Conservation (phyloP, 2,888 invertebrate genomes). For the Drosophila bunnanda region DNA sequence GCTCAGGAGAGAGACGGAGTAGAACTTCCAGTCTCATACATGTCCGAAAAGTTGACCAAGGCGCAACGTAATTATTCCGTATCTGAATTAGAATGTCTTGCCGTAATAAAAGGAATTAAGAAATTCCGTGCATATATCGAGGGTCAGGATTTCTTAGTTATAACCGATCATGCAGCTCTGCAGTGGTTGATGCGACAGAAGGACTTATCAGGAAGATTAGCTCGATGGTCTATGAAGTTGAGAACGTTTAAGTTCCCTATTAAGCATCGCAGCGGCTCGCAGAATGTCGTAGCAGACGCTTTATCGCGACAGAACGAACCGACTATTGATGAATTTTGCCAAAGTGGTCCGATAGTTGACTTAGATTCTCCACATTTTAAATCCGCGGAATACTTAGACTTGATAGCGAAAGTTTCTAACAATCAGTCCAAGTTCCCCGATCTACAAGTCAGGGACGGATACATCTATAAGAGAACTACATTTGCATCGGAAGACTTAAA, state of each 20-base stretch:
- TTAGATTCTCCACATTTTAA: neutral
- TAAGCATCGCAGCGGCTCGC: neutral
- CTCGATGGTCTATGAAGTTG: conserved; percentile 6
- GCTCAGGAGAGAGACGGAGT: neutral
- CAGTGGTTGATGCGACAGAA: conserved; percentile 20
- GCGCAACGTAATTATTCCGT: conserved; percentile 13
- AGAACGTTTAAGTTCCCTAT: neutral
- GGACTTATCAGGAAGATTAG: conserved; percentile 17
- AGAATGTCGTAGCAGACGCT: neutral
- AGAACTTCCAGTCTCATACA: conserved; percentile 1
- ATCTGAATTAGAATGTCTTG: neutral
- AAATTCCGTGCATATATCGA: conserved; percentile 12
- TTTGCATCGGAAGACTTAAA: neutral
- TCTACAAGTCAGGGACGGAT: neutral
- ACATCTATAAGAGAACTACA: neutral
- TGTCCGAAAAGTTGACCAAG: neutral
- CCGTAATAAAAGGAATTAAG: neutral
- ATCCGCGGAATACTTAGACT: neutral
- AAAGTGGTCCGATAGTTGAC: neutral
- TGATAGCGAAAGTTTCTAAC: neutral
- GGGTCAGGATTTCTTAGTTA: conserved; percentile 1
- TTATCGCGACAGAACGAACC: neutral
- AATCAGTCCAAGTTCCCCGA: neutral
- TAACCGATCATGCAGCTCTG: too few species aligned
- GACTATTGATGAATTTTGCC: neutral